Percentiles rank a stretch among this genome's conserved stretches.
These are phyloP conservation scores for Hyles vespertilio DNA, from an alignment of 1,140 invertebrate genomes.

Conservation along the genomic window DNA sequence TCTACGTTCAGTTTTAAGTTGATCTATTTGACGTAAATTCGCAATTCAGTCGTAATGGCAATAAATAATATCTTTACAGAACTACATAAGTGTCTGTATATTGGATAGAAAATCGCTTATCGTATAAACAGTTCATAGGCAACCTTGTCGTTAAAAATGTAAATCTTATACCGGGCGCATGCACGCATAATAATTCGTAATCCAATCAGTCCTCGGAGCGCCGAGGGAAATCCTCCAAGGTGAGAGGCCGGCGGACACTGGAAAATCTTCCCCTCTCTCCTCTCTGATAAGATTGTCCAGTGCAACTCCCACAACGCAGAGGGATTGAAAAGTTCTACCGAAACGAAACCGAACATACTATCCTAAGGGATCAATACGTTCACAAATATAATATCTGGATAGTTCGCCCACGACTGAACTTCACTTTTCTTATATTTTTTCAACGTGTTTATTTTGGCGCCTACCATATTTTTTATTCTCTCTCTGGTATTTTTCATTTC, in stretches of 20 bases:
- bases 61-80: no score
- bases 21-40: neutral
- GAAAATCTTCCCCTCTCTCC: slow-evolving; percentile 61
- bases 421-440: slow-evolving; percentile 29
- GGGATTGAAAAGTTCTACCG: slow-evolving; percentile 69
- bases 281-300: slow-evolving; percentile 71
- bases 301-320: slow-evolving; percentile 70
- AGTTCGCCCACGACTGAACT: slow-evolving; percentile 38
- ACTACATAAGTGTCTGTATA: no score
- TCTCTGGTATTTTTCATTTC: no score
- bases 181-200: slow-evolving; percentile 64
- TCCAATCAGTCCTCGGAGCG: slow-evolving; percentile 48
- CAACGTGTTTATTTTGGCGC: slow-evolving; percentile 41
- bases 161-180: slow-evolving; percentile 34
- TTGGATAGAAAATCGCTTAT: neutral
- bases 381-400: slow-evolving; percentile 66
- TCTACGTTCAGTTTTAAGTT: neutral
- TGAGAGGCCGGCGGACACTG: slow-evolving; percentile 63
- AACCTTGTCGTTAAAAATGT: slow-evolving; percentile 22
- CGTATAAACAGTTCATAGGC: neutral
- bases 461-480: slow-evolving; percentile 6
- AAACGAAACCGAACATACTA: slow-evolving; percentile 66
- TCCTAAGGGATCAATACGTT: slow-evolving; percentile 70
- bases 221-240: slow-evolving; percentile 65
- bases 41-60: no score